These are phyloP conservation scores for Agriopis leucophaearia DNA, from an alignment of 2,888 invertebrate genomes.

Conservation along the genomic window DNA sequence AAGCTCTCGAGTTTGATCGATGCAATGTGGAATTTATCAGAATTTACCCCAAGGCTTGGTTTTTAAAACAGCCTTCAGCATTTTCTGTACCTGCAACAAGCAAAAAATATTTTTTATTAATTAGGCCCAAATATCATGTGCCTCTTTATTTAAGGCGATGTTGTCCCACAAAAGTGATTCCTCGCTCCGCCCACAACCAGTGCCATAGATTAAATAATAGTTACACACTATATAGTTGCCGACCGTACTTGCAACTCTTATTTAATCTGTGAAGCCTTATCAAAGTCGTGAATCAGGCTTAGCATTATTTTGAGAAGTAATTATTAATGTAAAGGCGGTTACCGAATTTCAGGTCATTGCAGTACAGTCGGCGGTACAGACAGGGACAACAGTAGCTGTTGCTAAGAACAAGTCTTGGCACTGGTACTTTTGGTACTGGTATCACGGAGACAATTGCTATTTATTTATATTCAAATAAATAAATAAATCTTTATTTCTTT, in stretches of 20 bases:
- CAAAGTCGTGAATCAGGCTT: constrained; percentile 81
- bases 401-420: neutral
- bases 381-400: neutral
- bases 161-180: neutral
- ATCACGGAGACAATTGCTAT: too few relatives aligned
- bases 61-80: neutral
- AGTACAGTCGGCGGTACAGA: constrained; percentile 59
- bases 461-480: too few relatives aligned
- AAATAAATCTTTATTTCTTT: too few relatives aligned
- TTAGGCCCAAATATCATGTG: neutral
- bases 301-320: constrained; percentile 86
- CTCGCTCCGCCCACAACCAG: constrained; percentile 18
- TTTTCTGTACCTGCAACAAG: neutral
- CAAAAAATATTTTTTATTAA: neutral
- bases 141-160: neutral
- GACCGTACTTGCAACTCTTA: constrained; percentile 1
- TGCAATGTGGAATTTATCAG: neutral
- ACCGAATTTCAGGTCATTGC: constrained; percentile 82
- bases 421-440: neutral
- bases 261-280: constrained; percentile 56
- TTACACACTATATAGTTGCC: neutral
- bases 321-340: constrained; percentile 83
- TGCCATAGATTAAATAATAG: constrained; percentile 20
- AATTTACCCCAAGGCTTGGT: neutral
- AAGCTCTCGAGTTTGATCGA: neutral